Base-by-base conservation (phyloP, 2,113 vertebrate genomes). In the Saguinus midas region DNA sequence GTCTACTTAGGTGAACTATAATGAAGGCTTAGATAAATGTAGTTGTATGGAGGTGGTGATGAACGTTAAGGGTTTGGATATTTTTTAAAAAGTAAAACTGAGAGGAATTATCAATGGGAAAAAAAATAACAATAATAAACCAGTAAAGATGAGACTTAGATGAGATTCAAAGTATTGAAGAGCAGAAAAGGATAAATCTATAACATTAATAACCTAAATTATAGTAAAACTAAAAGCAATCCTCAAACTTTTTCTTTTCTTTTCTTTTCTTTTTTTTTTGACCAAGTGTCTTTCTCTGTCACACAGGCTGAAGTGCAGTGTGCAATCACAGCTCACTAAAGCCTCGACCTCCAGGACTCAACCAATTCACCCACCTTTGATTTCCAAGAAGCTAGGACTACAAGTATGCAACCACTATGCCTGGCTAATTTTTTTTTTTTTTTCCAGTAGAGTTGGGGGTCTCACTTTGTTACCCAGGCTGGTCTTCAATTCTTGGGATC, bases 91-190 rank as follows among this genome's bases (percentile, higher is more conserved):
- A 91, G 37, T 11, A 91, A 55, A 94, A 66, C 37, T 40, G 6
- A 90, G 35, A 90, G 29, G 61, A 61, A 72, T 40, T 52, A 80
- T 2, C 43, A 55, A 37, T 72, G 29, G 50, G 64, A 27, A 11
- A 76, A 96, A 93, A 93, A 81, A 32, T 58, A 90, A 84, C 21
- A 73, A 89, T 80, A 92, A 45, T 23, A 95, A 50, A n/a, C 40
- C 35, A 70, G 17, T 72, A 52, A 87, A 87, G 82, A 87, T 72
- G 27, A 64, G 68, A 37, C 11, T 83, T 78, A 94, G 4, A 48
- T 70, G 70, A 52, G 50, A 91, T 75, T 80, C 58, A 87, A 95
- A 90, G 82, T 64, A 64, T 87, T 58, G 64, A 87, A 79, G 76
- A 91, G 25, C 23, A 61, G 72, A 83, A 78, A 81, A 66, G 64